Evolutionary conservation across 2,797 vertebrate species (phyloP).

Genomic region (Coranthus polyacanthus): DNA sequence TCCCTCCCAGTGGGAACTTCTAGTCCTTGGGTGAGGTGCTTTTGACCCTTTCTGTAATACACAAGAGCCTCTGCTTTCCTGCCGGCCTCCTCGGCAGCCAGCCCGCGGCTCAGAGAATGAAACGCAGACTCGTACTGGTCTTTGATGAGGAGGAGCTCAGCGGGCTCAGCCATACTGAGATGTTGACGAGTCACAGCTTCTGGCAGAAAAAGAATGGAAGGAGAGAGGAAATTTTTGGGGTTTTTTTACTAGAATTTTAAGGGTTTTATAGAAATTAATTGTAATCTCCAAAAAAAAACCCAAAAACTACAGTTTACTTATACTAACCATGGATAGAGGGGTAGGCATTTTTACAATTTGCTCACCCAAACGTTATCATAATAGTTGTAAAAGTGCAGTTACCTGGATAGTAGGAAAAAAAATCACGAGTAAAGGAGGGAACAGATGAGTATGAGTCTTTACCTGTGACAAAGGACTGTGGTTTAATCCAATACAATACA

Average conservation of each 20-base stretch:
- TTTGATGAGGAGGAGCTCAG: conserved; percentile 87
- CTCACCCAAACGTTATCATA: too few relatives aligned
- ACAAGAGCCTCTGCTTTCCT: conserved; percentile 84
- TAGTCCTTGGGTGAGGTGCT: conserved; percentile 88
- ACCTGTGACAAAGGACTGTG: not conserved
- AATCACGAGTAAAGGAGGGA: too few relatives aligned
- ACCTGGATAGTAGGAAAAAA: too few relatives aligned
- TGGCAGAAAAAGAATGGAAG: not conserved
- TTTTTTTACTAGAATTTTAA: not conserved
- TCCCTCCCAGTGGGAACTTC: conserved; percentile 80
- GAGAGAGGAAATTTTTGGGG: not conserved
- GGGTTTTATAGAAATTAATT: too few relatives aligned
- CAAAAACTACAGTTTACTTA: too few relatives aligned
- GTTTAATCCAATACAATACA: too few relatives aligned
- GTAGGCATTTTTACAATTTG: too few relatives aligned
- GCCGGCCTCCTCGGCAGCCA: conserved; percentile 87
- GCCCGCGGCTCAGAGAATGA: conserved; percentile 86
- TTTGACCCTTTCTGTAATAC: conserved; percentile 86
- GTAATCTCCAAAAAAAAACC: too few relatives aligned
- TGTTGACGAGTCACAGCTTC: not conserved
- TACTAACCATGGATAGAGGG: too few relatives aligned
- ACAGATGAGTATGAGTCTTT: too few relatives aligned
- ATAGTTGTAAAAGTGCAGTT: too few relatives aligned
- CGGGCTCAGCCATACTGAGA: conserved; percentile 73
- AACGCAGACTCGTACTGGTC: conserved; percentile 90